phyloP scores from a whole-genome alignment of 2,888 invertebrate genomes.

The Brachyptera putata region DNA sequence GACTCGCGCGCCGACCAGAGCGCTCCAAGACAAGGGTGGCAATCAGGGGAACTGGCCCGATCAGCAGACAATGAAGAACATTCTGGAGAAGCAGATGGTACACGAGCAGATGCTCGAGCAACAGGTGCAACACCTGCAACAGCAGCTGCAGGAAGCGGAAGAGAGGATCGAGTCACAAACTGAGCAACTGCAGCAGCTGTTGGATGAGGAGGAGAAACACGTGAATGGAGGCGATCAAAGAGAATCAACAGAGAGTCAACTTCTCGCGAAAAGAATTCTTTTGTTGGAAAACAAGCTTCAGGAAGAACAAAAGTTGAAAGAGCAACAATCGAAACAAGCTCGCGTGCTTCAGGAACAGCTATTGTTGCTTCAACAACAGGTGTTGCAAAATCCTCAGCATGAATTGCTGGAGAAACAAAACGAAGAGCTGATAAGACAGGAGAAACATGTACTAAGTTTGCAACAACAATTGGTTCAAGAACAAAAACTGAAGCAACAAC shows the following conservation, averaged over 20 bases:
- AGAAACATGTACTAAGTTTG: background rate
- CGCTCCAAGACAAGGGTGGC: background rate
- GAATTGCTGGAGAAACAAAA: background rate
- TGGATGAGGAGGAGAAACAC: background rate
- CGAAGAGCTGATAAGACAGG: background rate
- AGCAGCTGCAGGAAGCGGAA: background rate
- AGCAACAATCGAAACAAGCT: background rate
- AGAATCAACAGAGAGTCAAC: background rate
- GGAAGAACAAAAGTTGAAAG: background rate
- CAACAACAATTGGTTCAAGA: background rate
- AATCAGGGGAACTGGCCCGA: background rate
- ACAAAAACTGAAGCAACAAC: constrained; percentile 1
- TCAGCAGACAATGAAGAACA: background rate
- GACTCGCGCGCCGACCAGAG: background rate
- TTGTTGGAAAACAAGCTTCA: background rate
- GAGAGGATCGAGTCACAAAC: background rate
- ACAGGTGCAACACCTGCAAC: background rate
- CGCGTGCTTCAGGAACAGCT: background rate
- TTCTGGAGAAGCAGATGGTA: background rate
- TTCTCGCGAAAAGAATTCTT: background rate
- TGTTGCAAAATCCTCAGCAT: background rate
- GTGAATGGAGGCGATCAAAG: no score
- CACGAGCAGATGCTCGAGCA: background rate
- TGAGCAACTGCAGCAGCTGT: background rate
- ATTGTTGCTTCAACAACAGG: background rate